Evolutionary conservation across 2,797 vertebrate genomes (phyloP), one percentile per base, ranked within the genome.

Genomic region (Gorsachius magnificus): DNA sequence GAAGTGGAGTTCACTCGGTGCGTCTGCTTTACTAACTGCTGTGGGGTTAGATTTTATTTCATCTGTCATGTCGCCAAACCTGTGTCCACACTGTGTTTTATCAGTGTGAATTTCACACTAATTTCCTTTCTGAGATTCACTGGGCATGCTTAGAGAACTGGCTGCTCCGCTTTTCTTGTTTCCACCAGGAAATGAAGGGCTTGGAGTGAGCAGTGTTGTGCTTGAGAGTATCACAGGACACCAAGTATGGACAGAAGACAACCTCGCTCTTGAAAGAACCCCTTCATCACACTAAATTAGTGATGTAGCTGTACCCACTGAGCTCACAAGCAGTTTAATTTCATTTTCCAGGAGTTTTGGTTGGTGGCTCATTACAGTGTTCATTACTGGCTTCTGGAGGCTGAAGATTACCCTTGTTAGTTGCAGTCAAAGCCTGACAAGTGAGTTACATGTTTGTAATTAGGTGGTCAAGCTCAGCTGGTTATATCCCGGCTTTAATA

Each of bases 241-340:
- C 7, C 29, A 58, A 19, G 21, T 16, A 31, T 1, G 13, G 33
- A 22, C 19, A 31, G 0, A 1, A 66, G 45, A 33, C 13, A 58
- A 21, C 5, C 15, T 60, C 22, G 33, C 6, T 25, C 57, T 75
- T 65, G 7, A 68, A 89, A 77, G 25, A 90, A 70, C 16, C 7
- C 5, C 9, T 77, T 17, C 29, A 58, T 74, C 13, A 88, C 66
- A 82, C 33, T n/a, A 50, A 80, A 48, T 53, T 54, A 35, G 35
- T 54, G 51, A 36, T 33, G 26, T 25, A 83, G 35, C 21, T 92
- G 28, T 11, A 68, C 7, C 53, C 43, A 61, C 41, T 24, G 66
- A 89, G 11, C 36, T 84, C 50, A 79, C 36, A 36, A 84, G 22
- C 28, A 60, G 35, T 43, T 83, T 64, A 48, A 63, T 63, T 66